Base-by-base conservation (phyloP, 2,888 invertebrate genomes). In the Sylvicola cinctus region DNA sequence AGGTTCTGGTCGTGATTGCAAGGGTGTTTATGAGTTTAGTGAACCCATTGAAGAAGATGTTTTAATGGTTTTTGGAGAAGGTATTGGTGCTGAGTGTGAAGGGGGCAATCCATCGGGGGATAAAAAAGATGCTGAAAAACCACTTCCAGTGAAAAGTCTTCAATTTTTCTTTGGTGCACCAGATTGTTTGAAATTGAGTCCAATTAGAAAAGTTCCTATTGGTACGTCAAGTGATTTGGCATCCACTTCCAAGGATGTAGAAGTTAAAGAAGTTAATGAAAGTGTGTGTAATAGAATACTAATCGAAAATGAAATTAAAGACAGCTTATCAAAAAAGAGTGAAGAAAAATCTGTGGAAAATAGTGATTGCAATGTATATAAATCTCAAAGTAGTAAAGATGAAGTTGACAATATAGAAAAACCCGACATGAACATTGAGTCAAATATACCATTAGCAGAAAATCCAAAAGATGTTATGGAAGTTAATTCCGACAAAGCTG, bases 1-100 rank as follows among this genome's bases (percentile, higher is more conserved):
- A 45, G 78, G 77, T 4, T 65, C 63, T 38, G 77, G 77, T 1
- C 67, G 63, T 25, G 71, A 71, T 28, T 73, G 72, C 48, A 67
- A 74, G 40, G 63, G 63, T 37, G 16, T 14, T 14, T 30, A 3
- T 29, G 35, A 37, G 14, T 48, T 77, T 33, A 70, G 78, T 16
- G 80, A 80, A 47, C 68, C 65, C 42, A 74, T 84, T 35, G 72
- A 71, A 46, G 85, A 84, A 55, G 66, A 71, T 2, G 59, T 75
- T 1, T 62, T 76, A 59, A 69, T 65, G 51, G 63, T 83, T 47
- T 65, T 61, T 43, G 81, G 80, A 1, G 70, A 70, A 46, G 85
- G 84, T 28, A 65, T 55, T 43, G 85, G 84, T 4, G 58, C 52
- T 14, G 74, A 76, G 17, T 80, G 77, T 49, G 62, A 74, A 38